Percentiles rank a stretch among this genome's conserved stretches.
Evolutionary conservation across 2,113 vertebrate species (phyloP).

Genomic region (Brienomyrus longianalis): DNA sequence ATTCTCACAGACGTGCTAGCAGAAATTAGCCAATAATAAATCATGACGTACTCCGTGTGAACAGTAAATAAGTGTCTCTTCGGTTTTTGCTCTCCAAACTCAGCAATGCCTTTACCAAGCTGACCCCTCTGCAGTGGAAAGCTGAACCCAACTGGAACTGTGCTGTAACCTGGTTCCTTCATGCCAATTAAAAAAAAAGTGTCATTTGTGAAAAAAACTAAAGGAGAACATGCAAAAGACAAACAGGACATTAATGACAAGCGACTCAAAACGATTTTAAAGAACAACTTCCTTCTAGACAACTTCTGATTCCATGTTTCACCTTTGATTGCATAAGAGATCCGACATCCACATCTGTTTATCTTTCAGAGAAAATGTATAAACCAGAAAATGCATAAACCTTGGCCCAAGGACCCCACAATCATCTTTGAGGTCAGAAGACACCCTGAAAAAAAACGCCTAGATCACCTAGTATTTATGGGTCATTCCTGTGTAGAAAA

Average conservation of each 20-base stretch:
- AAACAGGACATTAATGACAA: background rate
- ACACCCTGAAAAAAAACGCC: background rate
- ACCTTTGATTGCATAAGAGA: background rate
- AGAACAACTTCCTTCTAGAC: background rate
- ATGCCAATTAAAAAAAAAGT: background rate
- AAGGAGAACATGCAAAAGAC: background rate
- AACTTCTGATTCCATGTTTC: background rate
- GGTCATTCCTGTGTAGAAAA: background rate
- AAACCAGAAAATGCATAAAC: background rate
- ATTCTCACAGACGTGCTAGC: background rate
- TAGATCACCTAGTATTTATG: background rate
- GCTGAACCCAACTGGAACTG: background rate
- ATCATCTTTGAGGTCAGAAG: background rate
- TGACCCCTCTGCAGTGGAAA: background rate
- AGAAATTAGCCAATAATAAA: background rate
- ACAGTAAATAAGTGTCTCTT: background rate
- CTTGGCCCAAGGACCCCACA: background rate
- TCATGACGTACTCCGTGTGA: background rate
- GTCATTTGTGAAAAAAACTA: background rate
- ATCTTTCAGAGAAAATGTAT: background rate
- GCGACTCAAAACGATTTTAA: background rate
- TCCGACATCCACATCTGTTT: background rate
- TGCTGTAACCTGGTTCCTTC: background rate
- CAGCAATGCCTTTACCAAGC: background rate
- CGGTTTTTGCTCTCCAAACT: background rate